Evolutionary conservation across 1,140 invertebrate species (phyloP).

Genomic region (Tribolium castaneum): DNA sequence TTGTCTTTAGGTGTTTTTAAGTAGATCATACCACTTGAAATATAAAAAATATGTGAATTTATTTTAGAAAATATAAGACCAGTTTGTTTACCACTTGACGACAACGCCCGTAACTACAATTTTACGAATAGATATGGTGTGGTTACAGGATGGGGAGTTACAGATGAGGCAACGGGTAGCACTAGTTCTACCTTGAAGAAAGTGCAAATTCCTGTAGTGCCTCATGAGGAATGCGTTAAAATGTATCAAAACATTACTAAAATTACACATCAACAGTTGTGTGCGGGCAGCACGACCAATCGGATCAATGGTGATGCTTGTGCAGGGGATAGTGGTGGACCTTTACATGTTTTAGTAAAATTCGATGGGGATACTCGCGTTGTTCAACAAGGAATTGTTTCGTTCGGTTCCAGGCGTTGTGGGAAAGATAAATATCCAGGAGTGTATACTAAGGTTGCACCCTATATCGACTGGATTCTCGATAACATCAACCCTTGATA

Average conservation of each 20-base stretch:
- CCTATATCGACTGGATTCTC: slow-evolving; percentile 76
- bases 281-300: slow-evolving; percentile 69
- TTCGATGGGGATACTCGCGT: slow-evolving; percentile 45
- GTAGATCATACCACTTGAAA: no score
- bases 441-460: slow-evolving; percentile 71
- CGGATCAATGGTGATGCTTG: slow-evolving; percentile 59
- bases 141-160: slow-evolving; percentile 74
- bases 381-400: slow-evolving; percentile 65
- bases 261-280: slow-evolving; percentile 67
- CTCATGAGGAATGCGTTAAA: slow-evolving; percentile 63
- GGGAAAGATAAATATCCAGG: slow-evolving; percentile 69
- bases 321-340: slow-evolving; percentile 65
- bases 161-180: slow-evolving; percentile 55
- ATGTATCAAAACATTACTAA: slow-evolving; percentile 50
- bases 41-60: no score
- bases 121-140: slow-evolving; percentile 57
- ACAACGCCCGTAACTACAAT: slow-evolving; percentile 54
- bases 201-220: slow-evolving; percentile 64
- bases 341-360: slow-evolving; percentile 44
- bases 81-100: slow-evolving; percentile 69
- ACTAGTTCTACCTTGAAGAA: slow-evolving; percentile 66
- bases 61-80: slow-evolving; percentile 65
- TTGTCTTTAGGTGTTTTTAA: slow-evolving; percentile 8
- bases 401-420: slow-evolving; percentile 65
- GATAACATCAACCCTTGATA: background rate